A percentile compares a stretch with the other conserved stretches of the same genome.
phyloP scores from a whole-genome alignment of 2,113 vertebrate species.

The Microtus ochrogaster region DNA sequence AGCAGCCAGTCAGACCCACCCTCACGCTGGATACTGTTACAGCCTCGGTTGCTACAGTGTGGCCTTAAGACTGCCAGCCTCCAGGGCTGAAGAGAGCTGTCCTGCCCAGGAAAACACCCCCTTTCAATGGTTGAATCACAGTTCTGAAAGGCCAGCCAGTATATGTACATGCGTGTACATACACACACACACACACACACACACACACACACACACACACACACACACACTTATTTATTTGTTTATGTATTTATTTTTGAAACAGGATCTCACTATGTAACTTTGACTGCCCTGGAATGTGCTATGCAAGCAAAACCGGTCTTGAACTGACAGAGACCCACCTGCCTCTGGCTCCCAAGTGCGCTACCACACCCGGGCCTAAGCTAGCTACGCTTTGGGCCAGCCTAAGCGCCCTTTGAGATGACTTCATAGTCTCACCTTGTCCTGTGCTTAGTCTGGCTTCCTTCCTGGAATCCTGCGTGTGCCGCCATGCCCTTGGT shows the following conservation, averaged over 20 bases:
- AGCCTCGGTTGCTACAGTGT: neutral
- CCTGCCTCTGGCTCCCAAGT: neutral
- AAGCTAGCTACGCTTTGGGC: neutral
- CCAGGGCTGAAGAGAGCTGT: neutral
- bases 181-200: too few species aligned
- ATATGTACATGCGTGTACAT: neutral
- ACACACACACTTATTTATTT: too few species aligned
- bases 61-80: neutral
- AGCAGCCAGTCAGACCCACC: neutral
- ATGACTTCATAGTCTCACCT: neutral
- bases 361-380: neutral
- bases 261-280: neutral
- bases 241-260: neutral
- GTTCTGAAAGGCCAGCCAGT: neutral
- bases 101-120: neutral
- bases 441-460: too few species aligned
- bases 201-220: too few species aligned
- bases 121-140: neutral
- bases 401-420: neutral
- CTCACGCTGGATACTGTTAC: neutral
- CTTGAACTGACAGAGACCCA: neutral
- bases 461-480: neutral
- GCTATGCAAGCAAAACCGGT: neutral
- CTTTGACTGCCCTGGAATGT: neutral
- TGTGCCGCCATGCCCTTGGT: neutral